Conservation (phyloP, 2,888 invertebrate genomes). For the Microctonus aethiopoides region DNA sequence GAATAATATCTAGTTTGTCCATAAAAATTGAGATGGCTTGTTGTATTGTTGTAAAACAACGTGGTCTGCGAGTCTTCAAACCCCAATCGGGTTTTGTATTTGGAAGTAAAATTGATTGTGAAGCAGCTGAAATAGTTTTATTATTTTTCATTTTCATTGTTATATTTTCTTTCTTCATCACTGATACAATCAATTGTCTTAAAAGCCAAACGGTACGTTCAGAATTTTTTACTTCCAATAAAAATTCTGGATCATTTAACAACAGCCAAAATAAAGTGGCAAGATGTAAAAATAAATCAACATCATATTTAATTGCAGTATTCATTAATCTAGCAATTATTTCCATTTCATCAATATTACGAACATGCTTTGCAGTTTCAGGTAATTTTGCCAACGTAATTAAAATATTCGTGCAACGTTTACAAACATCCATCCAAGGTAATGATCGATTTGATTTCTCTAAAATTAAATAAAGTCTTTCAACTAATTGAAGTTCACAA, state of each 20-base stretch:
- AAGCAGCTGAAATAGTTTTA: constrained; percentile 8
- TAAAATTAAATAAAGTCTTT: constrained; percentile 64
- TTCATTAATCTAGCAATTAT: constrained; percentile 74
- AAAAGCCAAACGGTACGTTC: constrained; percentile 40
- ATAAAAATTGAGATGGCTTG: constrained; percentile 44
- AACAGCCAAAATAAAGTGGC: constrained; percentile 58
- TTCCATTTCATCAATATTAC: constrained; percentile 72
- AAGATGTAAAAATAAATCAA: constrained; percentile 49
- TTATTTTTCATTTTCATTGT: constrained; percentile 13
- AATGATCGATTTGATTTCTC: constrained; percentile 70
- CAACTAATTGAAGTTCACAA: constrained; percentile 59
- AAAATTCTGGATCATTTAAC: constrained; percentile 46
- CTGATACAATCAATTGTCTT: constrained; percentile 30
- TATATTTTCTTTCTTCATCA: constrained; percentile 36
- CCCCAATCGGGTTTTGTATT: constrained; percentile 54
- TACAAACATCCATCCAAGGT: constrained; percentile 72
- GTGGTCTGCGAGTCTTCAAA: constrained; percentile 44
- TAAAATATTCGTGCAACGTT: constrained; percentile 71
- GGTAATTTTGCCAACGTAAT: constrained; percentile 76
- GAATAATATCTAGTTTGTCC: constrained; percentile 39
- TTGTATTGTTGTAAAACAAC: constrained; percentile 44
- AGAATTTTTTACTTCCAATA: constrained; percentile 38
- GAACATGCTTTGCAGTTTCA: constrained; percentile 72
- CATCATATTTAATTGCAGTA: constrained; percentile 44
- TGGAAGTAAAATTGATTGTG: constrained; percentile 40